Base-by-base conservation (phyloP, 2,113 vertebrate genomes). In the Calypte anna region DNA sequence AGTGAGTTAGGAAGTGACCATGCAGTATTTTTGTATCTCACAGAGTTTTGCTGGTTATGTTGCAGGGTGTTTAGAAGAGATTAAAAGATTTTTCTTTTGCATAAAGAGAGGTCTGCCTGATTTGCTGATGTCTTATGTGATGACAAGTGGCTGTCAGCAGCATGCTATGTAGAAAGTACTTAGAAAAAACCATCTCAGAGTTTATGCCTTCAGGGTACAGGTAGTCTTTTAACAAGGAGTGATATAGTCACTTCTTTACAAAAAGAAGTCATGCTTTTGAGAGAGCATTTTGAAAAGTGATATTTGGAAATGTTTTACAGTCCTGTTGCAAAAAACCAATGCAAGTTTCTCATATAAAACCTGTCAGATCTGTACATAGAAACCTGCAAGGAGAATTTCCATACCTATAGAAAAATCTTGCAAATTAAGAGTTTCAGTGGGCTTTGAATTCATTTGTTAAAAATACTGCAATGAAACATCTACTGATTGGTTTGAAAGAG, bases 131-230 rank as follows among this genome's bases (percentile, higher is more conserved):
- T 50, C 76, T 83, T 33, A 20, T 83, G 12, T 77, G 23, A 23
- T 63, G 61, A 36, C 5, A 58, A 7, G 44, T 36, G 15, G 4
- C 30, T 76, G 19, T 55, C 68, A 69, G 24, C 30, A 44, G 19
- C 51, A 23, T 33, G 14, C 16, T 82, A 30, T 25, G 13, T 61
- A 22, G 33, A 3, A 53, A 25, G 16, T 77, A 12, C 14, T 86
- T 17, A 36, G 51, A 66, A 27, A 5, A 19, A 0, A 1, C 1
- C 2, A 3, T 14, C 19, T 57, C 13, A 17, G 31, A 51, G 48
- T 66, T 85, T 85, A 9, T 48, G 12, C 14, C 7, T 17, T 82
- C 8, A 9, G 6, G 22, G 4, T 66, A 62, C 58, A 7, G 22
- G 5, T 66, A 62, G 58, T 3, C 2, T 59, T 86, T 67, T 68